Conservation (phyloP, 1,140 invertebrate species). For the Apolygus lucorum region DNA sequence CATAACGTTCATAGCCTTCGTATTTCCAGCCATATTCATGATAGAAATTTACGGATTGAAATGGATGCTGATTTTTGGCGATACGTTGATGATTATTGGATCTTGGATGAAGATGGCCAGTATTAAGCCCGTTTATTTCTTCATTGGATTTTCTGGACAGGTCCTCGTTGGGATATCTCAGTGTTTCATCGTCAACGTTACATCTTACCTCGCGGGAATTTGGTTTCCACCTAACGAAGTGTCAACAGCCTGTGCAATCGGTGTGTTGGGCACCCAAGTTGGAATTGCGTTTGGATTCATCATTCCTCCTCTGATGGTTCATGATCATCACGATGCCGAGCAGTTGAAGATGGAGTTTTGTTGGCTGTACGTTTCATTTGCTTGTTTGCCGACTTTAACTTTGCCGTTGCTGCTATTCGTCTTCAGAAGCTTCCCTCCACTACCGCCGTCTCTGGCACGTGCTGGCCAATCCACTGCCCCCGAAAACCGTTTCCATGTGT, state of each 20-base stretch:
- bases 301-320: constrained; percentile 49
- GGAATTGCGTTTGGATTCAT: constrained; percentile 56
- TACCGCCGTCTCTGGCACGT: too few species aligned
- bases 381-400: too few species aligned
- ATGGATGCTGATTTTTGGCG: too few species aligned
- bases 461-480: too few species aligned
- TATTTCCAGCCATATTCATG: too few species aligned
- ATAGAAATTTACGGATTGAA: too few species aligned
- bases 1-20: too few species aligned
- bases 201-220: constrained; percentile 53
- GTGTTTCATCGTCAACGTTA: constrained; percentile 56
- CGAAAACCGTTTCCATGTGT: too few species aligned
- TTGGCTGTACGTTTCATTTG: constrained; percentile 45
- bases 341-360: constrained; percentile 42
- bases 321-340: constrained; percentile 37
- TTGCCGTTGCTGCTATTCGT: too few species aligned
- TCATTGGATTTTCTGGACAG: constrained; percentile 49
- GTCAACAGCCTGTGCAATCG: constrained; percentile 56
- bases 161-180: constrained; percentile 53
- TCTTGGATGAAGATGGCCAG: constrained; percentile 56
- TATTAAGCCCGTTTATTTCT: constrained; percentile 43
- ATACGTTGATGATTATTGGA: too few species aligned
- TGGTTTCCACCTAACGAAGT: constrained; percentile 58
- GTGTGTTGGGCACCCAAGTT: constrained; percentile 63
- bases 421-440: too few species aligned